Conservation (phyloP, 2,113 vertebrate genomes). For the Alexandromys fortis region DNA sequence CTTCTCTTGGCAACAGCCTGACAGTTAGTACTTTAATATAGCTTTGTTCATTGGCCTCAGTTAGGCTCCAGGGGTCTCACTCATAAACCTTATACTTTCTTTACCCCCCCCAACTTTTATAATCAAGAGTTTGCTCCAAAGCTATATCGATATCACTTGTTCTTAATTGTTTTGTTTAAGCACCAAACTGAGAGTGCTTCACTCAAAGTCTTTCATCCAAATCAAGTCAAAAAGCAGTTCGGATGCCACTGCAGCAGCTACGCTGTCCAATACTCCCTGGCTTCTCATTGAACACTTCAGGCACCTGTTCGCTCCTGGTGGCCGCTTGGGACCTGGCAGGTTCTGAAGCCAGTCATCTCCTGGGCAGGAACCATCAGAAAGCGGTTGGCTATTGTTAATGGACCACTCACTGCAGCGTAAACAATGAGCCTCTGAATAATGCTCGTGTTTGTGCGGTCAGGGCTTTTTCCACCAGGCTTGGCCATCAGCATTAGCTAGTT, state of each 20-base stretch:
- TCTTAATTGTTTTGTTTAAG: neutral
- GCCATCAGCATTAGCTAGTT: conserved; percentile 71
- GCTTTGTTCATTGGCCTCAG: neutral
- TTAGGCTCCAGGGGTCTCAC: neutral
- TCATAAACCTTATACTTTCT: neutral
- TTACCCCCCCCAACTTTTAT: neutral
- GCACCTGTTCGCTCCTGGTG: neutral
- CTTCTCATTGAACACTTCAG: neutral
- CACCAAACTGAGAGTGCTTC: neutral
- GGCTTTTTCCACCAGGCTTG: conserved; percentile 64
- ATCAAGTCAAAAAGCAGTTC: neutral
- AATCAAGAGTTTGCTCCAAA: neutral
- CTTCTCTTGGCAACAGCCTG: neutral
- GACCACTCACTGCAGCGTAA: conserved; percentile 20
- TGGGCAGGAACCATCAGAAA: neutral
- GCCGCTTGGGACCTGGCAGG: neutral
- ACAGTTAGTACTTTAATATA: neutral
- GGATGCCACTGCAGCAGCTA: neutral
- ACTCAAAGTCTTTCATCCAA: neutral
- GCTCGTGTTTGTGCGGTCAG: conserved; percentile 58
- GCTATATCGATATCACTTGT: neutral
- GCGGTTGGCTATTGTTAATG: neutral
- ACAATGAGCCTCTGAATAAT: neutral
- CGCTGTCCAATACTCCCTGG: neutral
- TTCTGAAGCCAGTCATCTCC: conserved; percentile 3